These are phyloP conservation scores for Charanyca ferruginea DNA, from an alignment of 2,888 invertebrate genomes.

Conservation along the genomic window DNA sequence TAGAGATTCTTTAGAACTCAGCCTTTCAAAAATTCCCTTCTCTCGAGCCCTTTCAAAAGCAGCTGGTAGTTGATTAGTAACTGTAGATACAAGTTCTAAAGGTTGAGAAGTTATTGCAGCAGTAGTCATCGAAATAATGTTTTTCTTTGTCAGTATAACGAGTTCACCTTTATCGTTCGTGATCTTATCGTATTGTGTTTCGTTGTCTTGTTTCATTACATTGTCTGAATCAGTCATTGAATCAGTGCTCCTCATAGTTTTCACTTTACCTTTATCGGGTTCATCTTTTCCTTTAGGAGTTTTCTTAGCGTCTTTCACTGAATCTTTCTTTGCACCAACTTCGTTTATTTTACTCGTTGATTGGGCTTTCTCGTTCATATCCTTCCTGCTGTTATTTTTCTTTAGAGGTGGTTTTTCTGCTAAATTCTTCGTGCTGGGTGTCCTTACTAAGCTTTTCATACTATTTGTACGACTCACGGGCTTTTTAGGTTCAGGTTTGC, in stretches of 20 bases:
- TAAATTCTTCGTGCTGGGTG: slow-evolving; percentile 84
- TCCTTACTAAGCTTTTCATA: slow-evolving; percentile 83
- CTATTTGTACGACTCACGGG: slow-evolving; percentile 84
- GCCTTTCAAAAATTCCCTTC: slow-evolving; percentile 86
- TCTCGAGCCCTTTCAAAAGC: slow-evolving; percentile 89
- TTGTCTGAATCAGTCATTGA: slow-evolving; percentile 75
- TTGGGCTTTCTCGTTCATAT: slow-evolving; percentile 77
- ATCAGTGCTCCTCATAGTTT: slow-evolving; percentile 68
- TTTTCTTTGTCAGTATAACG: slow-evolving; percentile 87
- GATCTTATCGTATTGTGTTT: slow-evolving; percentile 87
- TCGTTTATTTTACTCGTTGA: slow-evolving; percentile 81
- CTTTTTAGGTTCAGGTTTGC: slow-evolving; percentile 82
- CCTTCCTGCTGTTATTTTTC: slow-evolving; percentile 80
- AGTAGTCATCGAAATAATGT: slow-evolving; percentile 91
- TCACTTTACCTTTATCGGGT: slow-evolving; percentile 63
- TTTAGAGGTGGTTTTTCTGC: slow-evolving; percentile 83
- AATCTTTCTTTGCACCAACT: slow-evolving; percentile 72
- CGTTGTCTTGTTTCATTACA: slow-evolving; percentile 83
- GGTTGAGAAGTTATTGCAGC: slow-evolving; percentile 91
- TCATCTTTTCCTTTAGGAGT: slow-evolving; percentile 55
- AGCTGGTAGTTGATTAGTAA: slow-evolving; percentile 89
- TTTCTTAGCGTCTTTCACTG: slow-evolving; percentile 68
- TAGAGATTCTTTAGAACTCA: slow-evolving; percentile 87
- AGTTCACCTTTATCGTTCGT: slow-evolving; percentile 84
- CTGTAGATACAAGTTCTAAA: slow-evolving; percentile 89